phyloP scores from a whole-genome alignment of 2,113 vertebrate genomes.

The Trachemys scripta region DNA sequence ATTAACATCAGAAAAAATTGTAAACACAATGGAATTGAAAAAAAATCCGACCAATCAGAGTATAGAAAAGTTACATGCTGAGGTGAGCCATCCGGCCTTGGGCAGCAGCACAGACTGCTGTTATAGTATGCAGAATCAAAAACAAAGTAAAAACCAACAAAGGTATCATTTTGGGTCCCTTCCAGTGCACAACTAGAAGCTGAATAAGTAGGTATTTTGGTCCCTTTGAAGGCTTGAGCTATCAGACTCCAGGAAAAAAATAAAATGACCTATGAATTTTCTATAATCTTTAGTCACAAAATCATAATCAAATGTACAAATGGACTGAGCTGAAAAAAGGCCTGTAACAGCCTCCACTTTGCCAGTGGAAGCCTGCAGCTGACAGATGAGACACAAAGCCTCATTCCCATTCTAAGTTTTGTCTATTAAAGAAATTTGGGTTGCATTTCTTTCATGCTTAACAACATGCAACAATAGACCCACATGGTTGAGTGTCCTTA shows the following conservation, averaged over 20 bases:
- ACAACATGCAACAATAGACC: background rate
- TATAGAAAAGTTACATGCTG: no score
- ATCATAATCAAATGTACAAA: background rate
- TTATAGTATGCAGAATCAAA: no score
- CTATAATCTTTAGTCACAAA: background rate
- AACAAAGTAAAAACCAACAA: no score
- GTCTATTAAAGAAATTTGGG: background rate
- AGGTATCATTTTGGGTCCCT: background rate
- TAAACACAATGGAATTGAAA: no score
- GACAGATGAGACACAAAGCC: background rate
- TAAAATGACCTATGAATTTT: background rate
- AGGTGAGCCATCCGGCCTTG: no score
- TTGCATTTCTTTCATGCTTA: background rate
- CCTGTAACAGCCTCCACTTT: background rate
- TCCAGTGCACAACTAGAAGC: background rate
- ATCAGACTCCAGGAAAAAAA: background rate
- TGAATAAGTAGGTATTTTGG: background rate
- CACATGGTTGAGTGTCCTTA: background rate
- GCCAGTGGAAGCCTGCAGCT: background rate
- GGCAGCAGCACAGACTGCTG: no score
- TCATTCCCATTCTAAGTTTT: background rate
- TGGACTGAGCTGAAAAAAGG: background rate
- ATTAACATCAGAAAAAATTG: no score
- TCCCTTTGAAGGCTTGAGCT: background rate
- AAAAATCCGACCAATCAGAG: no score